Base-by-base conservation (phyloP, 2,797 vertebrate genomes). In the Notolepis coatsorum region DNA sequence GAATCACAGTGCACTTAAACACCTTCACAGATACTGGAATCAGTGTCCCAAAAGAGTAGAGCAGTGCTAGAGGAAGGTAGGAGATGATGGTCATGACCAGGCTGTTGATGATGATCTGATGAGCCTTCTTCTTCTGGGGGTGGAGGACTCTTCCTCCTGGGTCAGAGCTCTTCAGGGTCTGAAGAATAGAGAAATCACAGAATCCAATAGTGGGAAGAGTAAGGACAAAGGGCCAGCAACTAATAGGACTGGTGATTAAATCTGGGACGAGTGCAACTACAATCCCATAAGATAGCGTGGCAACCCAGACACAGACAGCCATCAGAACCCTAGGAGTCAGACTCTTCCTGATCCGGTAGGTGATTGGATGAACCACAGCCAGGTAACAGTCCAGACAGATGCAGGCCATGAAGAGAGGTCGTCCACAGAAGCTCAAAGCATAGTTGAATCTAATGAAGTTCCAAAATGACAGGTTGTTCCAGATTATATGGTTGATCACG, bases 111-210 rank as follows among this genome's bases (percentile, higher is more conserved):
- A 91, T 43, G 4, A 59, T 87, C 5, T 84, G 78, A 61, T 89
- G 64, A 7, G 89, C 91, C 56, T 63, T 82, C 63, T 81, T 71
- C 72, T 92, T 92, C 69, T 90, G 85, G 0, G 81, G 84, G 52
- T 92, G 86, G 13, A 90, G 64, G n/a, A 8, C 77, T 20, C 68
- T 79, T 31, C 64, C 71, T 20, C 77, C 54, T 0, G 30, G 37
- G 17, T 59, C 68, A 13, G 80, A 66, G 43, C 73, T 86, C 0
- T 54, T 65, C 4, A 91, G 38, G 5, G 63, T 60, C n/a, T 20
- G 4, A 4, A 91, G n/a, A 12, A 91, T 83, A 9, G 77, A 78
- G 9, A 60, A 35, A 47, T 91, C 76, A 60, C 85, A 91, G 27
- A 87, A n/a, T 5, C n/a, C 63, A 31, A 88, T 88, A 33, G 81